Percentiles rank a stretch among this genome's conserved stretches.
These are phyloP conservation scores for Cisticola juncidis DNA, from an alignment of 2,113 vertebrate genomes.

Conservation along the genomic window DNA sequence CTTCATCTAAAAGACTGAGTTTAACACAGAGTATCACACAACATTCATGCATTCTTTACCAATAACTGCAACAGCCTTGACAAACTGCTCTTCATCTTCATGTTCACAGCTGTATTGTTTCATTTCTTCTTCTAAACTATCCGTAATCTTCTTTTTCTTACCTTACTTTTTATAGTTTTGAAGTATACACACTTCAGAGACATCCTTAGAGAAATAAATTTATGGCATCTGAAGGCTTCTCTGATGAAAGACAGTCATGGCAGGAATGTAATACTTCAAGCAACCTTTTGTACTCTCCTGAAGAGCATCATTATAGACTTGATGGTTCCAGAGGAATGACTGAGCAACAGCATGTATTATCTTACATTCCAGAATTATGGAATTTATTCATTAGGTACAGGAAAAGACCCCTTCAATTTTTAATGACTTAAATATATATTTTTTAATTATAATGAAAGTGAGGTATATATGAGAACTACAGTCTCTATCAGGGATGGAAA, in stretches of 20 bases:
- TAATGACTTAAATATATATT: not conserved
- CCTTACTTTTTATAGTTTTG: not conserved
- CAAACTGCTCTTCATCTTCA: not conserved
- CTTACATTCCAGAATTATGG: not conserved
- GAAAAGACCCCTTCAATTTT: not conserved
- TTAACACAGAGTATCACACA: not conserved
- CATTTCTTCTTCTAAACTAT: not conserved
- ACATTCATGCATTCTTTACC: not conserved
- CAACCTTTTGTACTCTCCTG: not conserved
- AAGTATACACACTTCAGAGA: not conserved
- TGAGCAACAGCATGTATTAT: not conserved
- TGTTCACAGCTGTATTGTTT: not conserved
- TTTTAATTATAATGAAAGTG: not conserved
- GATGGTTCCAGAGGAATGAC: accelerated
- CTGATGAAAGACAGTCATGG: not conserved
- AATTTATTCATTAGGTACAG: not conserved
- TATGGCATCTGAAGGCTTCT: not conserved
- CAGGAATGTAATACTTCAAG: not conserved
- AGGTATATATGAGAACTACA: not conserved
- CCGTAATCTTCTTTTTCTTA: not conserved
- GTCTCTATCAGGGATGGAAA: not conserved
- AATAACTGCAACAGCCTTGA: not conserved
- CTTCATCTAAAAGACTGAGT: not conserved
- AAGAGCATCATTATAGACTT: not conserved
- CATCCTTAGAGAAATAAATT: not conserved